Conservation (phyloP, 2,888 invertebrate species). For the Drosophila gaucha region DNA sequence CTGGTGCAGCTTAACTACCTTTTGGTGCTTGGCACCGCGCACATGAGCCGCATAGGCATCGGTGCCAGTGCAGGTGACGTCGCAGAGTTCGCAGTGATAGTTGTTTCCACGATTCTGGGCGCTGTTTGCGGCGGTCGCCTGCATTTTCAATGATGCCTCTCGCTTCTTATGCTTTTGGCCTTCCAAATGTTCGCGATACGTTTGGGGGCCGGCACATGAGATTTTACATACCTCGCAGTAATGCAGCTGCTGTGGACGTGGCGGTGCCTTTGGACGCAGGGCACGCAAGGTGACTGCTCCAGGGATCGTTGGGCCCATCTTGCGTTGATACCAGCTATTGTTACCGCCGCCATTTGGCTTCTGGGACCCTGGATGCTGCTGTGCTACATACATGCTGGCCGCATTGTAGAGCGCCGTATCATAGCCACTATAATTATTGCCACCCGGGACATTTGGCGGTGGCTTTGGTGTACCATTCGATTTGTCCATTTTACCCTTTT, state of each 20-base stretch:
- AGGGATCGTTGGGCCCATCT: constrained; percentile 83
- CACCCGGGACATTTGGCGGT: constrained; percentile 87
- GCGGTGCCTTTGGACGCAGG: constrained; percentile 87
- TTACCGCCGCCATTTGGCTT: constrained; percentile 66
- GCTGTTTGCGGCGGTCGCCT: constrained; percentile 88
- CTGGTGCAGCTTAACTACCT: constrained; percentile 97
- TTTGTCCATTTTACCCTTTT: constrained; percentile 82
- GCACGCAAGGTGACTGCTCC: constrained; percentile 75
- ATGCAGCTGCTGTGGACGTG: constrained; percentile 96
- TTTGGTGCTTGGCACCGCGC: constrained; percentile 98
- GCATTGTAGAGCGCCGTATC: constrained; percentile 98
- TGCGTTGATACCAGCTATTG: constrained; percentile 86
- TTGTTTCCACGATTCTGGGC: constrained; percentile 87
- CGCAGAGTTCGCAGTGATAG: constrained; percentile 96
- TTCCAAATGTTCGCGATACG: constrained; percentile 97
- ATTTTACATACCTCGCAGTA: constrained; percentile 99
- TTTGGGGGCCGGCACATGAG: constrained; percentile 97
- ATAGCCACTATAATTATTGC: constrained; percentile 93
- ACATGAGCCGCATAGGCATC: constrained; percentile 99
- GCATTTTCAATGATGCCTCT: constrained; percentile 93
- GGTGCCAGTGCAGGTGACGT: constrained; percentile 98
- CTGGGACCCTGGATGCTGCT: constrained; percentile 86
- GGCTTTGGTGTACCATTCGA: constrained; percentile 75
- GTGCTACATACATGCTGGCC: constrained; percentile 97
- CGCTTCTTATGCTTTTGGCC: constrained; percentile 99